Percentiles rank a stretch among this genome's conserved stretches.
Evolutionary conservation across 2,113 vertebrate genomes (phyloP).

Genomic region (Ginglymostoma cirratum): DNA sequence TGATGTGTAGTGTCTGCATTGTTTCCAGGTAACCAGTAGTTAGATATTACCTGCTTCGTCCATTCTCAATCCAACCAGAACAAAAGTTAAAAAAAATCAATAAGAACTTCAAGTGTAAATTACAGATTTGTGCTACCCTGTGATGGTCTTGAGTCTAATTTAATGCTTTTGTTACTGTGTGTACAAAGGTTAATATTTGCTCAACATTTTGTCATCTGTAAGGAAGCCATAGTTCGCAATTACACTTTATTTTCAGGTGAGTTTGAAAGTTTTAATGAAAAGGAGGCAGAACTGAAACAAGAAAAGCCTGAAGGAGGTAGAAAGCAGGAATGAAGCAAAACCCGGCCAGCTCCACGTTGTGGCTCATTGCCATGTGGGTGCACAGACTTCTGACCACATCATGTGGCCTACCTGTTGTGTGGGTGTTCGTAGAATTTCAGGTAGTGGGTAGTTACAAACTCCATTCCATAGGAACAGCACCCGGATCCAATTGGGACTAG

Average conservation of each 20-base stretch:
- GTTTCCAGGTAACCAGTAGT: background rate
- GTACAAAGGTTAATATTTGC: background rate
- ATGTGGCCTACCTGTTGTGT: background rate
- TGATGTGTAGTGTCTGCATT: background rate
- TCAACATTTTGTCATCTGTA: background rate
- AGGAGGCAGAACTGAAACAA: background rate
- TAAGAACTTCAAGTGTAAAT: background rate
- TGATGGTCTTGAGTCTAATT: background rate
- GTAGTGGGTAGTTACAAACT: background rate
- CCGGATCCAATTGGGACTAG: background rate
- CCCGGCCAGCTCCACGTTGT: background rate
- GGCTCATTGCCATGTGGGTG: background rate
- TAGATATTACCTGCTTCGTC: background rate
- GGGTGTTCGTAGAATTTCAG: background rate
- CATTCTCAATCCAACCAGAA: background rate
- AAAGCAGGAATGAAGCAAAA: background rate
- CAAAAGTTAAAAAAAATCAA: background rate
- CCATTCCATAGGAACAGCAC: background rate
- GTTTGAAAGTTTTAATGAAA: background rate
- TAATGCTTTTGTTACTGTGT: background rate
- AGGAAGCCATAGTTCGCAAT: background rate
- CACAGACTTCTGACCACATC: background rate
- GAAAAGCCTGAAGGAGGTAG: background rate
- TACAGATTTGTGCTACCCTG: background rate
- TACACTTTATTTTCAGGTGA: background rate